Evolutionary conservation across 2,888 invertebrate genomes (phyloP), one percentile per base, ranked within the genome.

Genomic region (Cheilosia vernalis): DNA sequence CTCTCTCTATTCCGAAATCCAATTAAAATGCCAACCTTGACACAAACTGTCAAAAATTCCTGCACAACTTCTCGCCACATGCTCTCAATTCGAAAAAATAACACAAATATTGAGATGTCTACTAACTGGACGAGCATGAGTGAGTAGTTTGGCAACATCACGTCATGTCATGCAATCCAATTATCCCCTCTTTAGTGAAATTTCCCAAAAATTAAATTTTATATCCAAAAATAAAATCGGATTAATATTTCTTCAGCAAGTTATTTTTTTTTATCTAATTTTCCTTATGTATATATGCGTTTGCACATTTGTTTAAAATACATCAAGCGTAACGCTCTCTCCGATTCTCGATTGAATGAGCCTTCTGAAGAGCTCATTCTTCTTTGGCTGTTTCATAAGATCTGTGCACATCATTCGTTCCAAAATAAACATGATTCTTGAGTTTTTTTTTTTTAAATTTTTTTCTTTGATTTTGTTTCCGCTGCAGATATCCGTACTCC

Each of bases 351-450:
- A 64, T 77, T 81, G 60, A 63, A 76, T 49, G 60, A 67, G 61
- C 61, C 47, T 79, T 80, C 67, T 44, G 27, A 61, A 73, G 66
- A 80, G 44, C 58, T 64, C 63, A 27, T 49, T 21, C 21, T 53
- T 77, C 49, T 13, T 37, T 37, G 10, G 37, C 13, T 13, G 17
- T 79, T 69, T 70, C n/a, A 49, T 24, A 56, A 76, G 63, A 72
- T 72, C 44, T 76, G 55, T 81, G 66, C 81, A 85, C 81, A 77
- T 81, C 76, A 85, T 76, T 77, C 76, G 76, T 44, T 85, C 70
- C 42, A 77, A 85, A 81, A 81, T 81, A 85, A 85, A 85, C 81
- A 85, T 67, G 76, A 84, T 70, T 73, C 17, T 56, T 27, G 10
- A 27, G 15, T 69, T 44, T 64, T 61, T 30, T 47, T 55, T 55